Evolutionary conservation across 2,113 vertebrate species (phyloP).

Genomic region (Hystrix cristata): DNA sequence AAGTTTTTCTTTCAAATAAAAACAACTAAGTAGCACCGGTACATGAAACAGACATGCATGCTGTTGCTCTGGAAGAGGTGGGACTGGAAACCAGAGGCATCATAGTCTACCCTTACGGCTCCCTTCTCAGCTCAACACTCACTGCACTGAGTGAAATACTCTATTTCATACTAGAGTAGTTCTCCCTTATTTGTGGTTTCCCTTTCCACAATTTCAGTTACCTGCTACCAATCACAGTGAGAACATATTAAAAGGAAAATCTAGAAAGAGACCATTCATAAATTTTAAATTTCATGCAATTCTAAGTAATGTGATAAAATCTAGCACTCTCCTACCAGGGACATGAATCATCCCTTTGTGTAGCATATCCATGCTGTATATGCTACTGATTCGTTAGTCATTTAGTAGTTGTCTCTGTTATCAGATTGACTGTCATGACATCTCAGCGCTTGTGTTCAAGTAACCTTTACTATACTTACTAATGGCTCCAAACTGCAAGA

Average conservation of each 20-base stretch:
- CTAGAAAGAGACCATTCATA: not conserved
- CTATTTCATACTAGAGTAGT: not conserved
- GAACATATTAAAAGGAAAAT: not conserved
- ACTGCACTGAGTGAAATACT: not conserved
- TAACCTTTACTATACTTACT: not conserved
- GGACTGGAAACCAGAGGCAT: not conserved
- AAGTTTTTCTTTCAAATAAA: not conserved
- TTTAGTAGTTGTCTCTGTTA: not conserved
- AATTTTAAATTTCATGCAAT: not conserved
- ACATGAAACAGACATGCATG: not conserved
- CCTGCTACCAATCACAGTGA: not conserved
- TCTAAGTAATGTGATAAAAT: not conserved
- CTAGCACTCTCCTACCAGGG: not conserved
- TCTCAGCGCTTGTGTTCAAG: not conserved
- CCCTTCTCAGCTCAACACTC: not conserved
- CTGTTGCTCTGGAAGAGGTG: not conserved
- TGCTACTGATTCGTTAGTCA: not conserved
- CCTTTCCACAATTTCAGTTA: not conserved
- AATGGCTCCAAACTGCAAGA: not conserved
- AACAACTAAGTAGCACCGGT: not conserved
- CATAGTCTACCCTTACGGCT: not conserved
- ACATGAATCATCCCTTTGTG: not conserved
- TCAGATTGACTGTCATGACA: not conserved
- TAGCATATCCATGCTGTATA: not conserved
- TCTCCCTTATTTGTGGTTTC: not conserved